Base-by-base conservation (phyloP, 1,140 invertebrate genomes). In the Pissodes strobi region DNA sequence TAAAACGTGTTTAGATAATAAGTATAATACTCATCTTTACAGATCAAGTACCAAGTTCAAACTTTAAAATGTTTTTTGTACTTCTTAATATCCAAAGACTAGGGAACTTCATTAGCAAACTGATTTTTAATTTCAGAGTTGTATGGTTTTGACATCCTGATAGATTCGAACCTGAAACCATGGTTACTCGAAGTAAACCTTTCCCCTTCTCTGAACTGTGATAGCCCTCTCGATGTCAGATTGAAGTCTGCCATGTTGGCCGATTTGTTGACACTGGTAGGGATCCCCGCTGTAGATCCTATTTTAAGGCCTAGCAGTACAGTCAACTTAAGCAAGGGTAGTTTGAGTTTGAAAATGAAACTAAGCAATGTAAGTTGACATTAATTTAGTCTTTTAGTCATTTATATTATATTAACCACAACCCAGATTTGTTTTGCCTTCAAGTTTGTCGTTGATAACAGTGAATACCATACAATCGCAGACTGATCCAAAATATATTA, bases 61-160 rank as follows among this genome's bases (percentile, higher is more conserved):
- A n/a, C n/a, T n/a, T n/a, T n/a, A n/a, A n/a, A n/a, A n/a, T n/a
- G n/a, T n/a, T n/a, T n/a, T n/a, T n/a, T n/a, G n/a, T n/a, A n/a
- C n/a, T n/a, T n/a, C n/a, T n/a, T n/a, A n/a, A n/a, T n/a, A n/a
- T n/a, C n/a, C n/a, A n/a, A n/a, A n/a, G n/a, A n/a, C n/a, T n/a
- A n/a, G n/a, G n/a, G n/a, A n/a, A n/a, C n/a, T n/a, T n/a, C n/a
- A n/a, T n/a, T n/a, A n/a, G n/a, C n/a, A n/a, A n/a, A n/a, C n/a
- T n/a, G n/a, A n/a, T n/a, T n/a, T n/a, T 62, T 48, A 71, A 74
- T 82, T 72, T 69, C 84, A 92, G 93, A 98, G 80, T 77, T 98
- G 17, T 98, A 94, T 78, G 95, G 95, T n/a, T 97, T 97, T 79
- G 95, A 98, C 79, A 93, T 97, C 65, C 78, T 98, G 13, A 88